phyloP scores from a whole-genome alignment of 2,888 invertebrate genomes.

The Xestia rhomboidea region DNA sequence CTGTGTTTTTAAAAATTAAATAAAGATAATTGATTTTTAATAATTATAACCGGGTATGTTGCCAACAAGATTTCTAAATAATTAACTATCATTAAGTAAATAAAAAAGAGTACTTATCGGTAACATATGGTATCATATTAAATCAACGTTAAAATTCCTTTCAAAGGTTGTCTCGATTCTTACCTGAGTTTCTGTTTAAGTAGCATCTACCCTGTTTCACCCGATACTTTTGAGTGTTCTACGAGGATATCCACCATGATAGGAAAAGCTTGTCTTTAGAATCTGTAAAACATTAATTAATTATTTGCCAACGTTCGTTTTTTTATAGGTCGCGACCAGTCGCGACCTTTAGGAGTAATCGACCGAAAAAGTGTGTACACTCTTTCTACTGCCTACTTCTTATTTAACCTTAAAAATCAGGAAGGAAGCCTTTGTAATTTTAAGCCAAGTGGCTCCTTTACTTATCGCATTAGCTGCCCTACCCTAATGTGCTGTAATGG shows the following conservation, averaged over 20 bases:
- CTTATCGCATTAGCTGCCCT: conserved; percentile 41
- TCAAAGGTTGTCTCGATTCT: neutral
- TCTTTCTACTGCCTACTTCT: conserved; percentile 8
- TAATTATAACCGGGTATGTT: neutral
- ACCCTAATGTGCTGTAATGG: conserved; percentile 42
- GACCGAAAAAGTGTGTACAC: conserved; percentile 6
- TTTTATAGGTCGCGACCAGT: neutral
- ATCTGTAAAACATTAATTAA: neutral
- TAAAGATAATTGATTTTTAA: neutral
- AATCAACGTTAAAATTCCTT: neutral
- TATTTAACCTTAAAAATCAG: conserved; percentile 37
- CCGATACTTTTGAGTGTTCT: neutral
- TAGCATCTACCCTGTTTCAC: neutral
- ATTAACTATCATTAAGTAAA: neutral
- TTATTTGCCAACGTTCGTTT: neutral
- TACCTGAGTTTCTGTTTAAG: neutral
- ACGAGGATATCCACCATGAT: neutral
- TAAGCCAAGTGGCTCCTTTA: conserved; percentile 42
- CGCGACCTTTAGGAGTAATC: conserved; percentile 29
- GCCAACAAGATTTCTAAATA: neutral
- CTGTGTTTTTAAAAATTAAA: neutral
- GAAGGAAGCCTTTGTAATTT: conserved; percentile 47
- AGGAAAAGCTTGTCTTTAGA: neutral
- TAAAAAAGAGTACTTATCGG: neutral
- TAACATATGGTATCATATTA: neutral